Percentiles rank a stretch among this genome's conserved stretches.
phyloP scores from a whole-genome alignment of 35 echinoderm and acorn worm species.

The Diadema setosum region DNA sequence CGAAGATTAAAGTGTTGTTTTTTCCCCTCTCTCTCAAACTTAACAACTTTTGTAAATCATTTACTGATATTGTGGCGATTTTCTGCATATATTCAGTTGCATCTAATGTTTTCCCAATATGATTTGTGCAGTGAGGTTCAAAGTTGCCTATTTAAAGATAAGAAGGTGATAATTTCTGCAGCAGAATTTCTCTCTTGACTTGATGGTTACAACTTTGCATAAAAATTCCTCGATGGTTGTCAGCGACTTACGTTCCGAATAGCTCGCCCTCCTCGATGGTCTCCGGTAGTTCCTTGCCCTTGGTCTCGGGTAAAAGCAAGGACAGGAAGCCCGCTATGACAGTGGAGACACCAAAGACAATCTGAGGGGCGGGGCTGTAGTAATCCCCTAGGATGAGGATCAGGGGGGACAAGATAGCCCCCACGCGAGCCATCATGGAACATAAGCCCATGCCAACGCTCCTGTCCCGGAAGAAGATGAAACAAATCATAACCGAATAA shows the following conservation, averaged over 20 bases:
- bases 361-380: slow-evolving; percentile 43
- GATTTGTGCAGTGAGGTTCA: neutral
- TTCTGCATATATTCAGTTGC: too few species aligned
- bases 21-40: too few species aligned
- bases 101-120: neutral
- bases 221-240: too few species aligned
- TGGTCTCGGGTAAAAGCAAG: slow-evolving; percentile 64
- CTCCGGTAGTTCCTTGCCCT: slow-evolving; percentile 46
- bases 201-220: neutral
- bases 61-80: too few species aligned
- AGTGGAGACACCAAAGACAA: slow-evolving; percentile 52
- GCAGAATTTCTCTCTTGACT: neutral
- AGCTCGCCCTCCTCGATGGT: slow-evolving; percentile 68
- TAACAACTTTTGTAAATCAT: too few species aligned
- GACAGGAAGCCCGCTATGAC: slow-evolving; percentile 50
- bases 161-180: neutral
- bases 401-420: slow-evolving; percentile 46
- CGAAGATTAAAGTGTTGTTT: too few species aligned
- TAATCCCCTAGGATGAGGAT: slow-evolving; percentile 62
- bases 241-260: slow-evolving; percentile 64
- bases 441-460: slow-evolving; percentile 44
- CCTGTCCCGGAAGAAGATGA: neutral
- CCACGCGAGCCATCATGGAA: slow-evolving; percentile 32
- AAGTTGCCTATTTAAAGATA: neutral
- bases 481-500: too few species aligned